A percentile compares a stretch with the other conserved stretches of the same genome.
These are phyloP conservation scores for Telmatherina bonti DNA, from an alignment of 2,797 vertebrate genomes.

Conservation along the genomic window DNA sequence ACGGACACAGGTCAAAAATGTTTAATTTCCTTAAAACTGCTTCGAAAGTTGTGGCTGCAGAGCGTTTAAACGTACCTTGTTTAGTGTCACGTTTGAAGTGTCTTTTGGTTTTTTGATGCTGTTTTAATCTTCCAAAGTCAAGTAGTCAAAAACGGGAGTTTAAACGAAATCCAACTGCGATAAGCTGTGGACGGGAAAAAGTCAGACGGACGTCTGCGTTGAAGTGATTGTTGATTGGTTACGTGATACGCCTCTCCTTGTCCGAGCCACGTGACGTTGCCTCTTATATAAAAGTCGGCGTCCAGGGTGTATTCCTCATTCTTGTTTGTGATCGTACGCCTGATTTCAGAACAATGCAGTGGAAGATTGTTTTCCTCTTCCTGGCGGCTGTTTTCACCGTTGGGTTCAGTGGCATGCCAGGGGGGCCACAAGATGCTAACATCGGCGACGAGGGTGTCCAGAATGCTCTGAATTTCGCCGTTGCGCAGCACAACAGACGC, in stretches of 20 bases:
- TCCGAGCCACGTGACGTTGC: background rate
- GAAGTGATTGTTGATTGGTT: conserved; percentile 30
- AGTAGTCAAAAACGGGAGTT: background rate
- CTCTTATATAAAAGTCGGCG: background rate
- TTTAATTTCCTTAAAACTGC: background rate
- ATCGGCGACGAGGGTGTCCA: background rate
- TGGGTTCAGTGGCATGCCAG: background rate
- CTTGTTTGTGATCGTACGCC: background rate
- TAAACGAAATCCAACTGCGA: background rate
- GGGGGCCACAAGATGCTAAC: background rate
- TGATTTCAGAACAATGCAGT: background rate
- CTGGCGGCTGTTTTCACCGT: conserved; percentile 4
- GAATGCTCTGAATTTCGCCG: conserved; percentile 20
- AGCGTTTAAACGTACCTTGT: conserved; percentile 24
- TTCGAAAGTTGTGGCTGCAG: background rate
- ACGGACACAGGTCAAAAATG: conserved; percentile 13
- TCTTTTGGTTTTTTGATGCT: background rate
- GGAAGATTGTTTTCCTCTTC: conserved; percentile 3
- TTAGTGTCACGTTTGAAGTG: background rate
- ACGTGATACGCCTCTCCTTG: background rate
- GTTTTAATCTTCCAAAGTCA: background rate
- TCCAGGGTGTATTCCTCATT: background rate
- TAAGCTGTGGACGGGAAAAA: background rate
- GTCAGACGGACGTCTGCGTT: background rate
- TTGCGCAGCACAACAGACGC: background rate